Evolutionary conservation across 2,113 vertebrate species (phyloP).

Genomic region (Pungitius pungitius): DNA sequence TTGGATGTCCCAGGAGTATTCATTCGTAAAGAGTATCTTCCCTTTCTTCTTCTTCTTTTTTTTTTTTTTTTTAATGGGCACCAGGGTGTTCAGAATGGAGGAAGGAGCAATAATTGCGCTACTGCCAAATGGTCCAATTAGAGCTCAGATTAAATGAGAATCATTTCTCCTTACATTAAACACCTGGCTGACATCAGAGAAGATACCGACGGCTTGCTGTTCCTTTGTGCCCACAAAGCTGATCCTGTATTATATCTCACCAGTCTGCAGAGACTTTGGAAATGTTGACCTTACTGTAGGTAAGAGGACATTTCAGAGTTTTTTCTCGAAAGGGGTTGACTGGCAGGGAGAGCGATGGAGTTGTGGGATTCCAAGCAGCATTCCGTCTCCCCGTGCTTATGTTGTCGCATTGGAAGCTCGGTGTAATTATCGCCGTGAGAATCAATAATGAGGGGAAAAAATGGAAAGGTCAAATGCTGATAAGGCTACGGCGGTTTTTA

Average conservation of each 20-base stretch:
- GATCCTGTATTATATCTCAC: constrained; percentile 5
- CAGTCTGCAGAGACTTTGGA: constrained; percentile 15
- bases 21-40: constrained; percentile 59
- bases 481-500: neutral
- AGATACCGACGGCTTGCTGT: neutral
- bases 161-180: constrained; percentile 47
- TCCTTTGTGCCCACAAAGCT: neutral
- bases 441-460: constrained; percentile 25
- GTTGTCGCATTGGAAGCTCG: constrained; percentile 9
- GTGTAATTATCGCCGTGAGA: constrained; percentile 18
- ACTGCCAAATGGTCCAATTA: constrained; percentile 66
- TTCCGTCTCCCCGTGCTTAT: constrained; percentile 9
- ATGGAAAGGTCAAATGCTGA: constrained; percentile 21
- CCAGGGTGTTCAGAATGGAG: constrained; percentile 42
- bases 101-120: constrained; percentile 52
- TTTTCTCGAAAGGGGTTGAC: constrained; percentile 1
- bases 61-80: constrained; percentile 58
- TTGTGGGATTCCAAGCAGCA: constrained; percentile 12
- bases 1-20: constrained; percentile 57
- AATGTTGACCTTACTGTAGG: neutral
- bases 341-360: constrained; percentile 1
- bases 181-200: constrained; percentile 43
- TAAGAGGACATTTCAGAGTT: constrained; percentile 1
- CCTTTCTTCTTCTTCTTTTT: constrained; percentile 25
- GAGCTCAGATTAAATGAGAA: constrained; percentile 58